These are phyloP conservation scores for Manduca sexta DNA, from an alignment of 1,140 invertebrate genomes.

Conservation along the genomic window DNA sequence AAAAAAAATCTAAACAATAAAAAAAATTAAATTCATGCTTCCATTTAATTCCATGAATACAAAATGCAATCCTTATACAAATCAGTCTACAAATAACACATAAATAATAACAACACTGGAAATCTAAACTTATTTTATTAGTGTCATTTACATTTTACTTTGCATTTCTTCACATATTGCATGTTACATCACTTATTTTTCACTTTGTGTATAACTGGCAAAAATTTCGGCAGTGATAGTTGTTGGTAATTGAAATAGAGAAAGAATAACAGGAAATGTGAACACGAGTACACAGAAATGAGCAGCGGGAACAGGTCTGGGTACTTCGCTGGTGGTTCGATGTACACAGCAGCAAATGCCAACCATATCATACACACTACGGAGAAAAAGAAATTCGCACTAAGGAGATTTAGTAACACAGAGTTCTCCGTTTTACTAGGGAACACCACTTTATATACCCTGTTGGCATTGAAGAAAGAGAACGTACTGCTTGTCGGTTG, in stretches of 20 bases:
- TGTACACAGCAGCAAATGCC: constrained; percentile 72
- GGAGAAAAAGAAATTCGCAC: constrained; percentile 73
- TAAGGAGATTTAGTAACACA: constrained; percentile 46
- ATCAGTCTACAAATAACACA: no score
- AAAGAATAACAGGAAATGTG: constrained; percentile 88
- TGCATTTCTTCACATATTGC: background rate
- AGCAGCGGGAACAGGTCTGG: constrained; percentile 91
- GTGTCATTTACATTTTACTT: no score
- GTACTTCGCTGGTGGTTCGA: constrained; percentile 81
- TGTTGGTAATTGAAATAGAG: constrained; percentile 88
- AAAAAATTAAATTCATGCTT: no score
- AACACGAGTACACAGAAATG: constrained; percentile 87
- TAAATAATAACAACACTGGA: no score
- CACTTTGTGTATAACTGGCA: constrained; percentile 29
- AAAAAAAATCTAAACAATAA: no score
- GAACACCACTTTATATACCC: constrained; percentile 34
- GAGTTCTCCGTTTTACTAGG: constrained; percentile 35
- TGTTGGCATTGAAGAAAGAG: constrained; percentile 48
- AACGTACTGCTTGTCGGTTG: constrained; percentile 34
- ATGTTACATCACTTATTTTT: constrained; percentile 29
- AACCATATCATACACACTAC: constrained; percentile 77
- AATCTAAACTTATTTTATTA: no score
- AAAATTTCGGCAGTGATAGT: constrained; percentile 70
- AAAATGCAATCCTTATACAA: no score
- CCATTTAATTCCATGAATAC: no score